Evolutionary conservation across 2,888 invertebrate genomes (phyloP).

Genomic region (Agapetus fuscipes): DNA sequence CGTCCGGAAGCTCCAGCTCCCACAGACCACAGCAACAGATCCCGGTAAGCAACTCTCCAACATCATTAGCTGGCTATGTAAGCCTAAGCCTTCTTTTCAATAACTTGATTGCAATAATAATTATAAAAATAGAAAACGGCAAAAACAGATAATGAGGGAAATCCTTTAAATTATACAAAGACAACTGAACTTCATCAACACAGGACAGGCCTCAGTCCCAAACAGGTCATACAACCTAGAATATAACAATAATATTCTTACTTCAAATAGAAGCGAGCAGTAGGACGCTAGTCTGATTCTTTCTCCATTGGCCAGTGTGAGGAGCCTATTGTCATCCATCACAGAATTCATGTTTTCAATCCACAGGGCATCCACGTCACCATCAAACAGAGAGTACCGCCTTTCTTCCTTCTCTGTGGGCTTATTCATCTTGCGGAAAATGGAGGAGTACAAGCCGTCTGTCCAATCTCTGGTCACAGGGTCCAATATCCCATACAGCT

Average conservation of each 20-base stretch:
- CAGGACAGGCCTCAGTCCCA: too few relatives aligned
- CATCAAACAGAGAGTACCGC: slow-evolving; percentile 83
- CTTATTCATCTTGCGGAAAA: slow-evolving; percentile 84
- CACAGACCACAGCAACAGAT: too few relatives aligned
- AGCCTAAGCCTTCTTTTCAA: too few relatives aligned
- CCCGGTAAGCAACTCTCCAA: too few relatives aligned
- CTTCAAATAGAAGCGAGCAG: slow-evolving; percentile 80
- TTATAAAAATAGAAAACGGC: too few relatives aligned
- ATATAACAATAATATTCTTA: slow-evolving; percentile 25
- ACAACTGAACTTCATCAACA: too few relatives aligned
- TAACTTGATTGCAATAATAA: too few relatives aligned
- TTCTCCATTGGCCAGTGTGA: slow-evolving; percentile 87
- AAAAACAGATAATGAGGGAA: too few relatives aligned
- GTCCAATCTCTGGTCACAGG: slow-evolving; percentile 86
- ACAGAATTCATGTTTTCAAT: slow-evolving; percentile 97
- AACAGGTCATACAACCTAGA: too few relatives aligned
- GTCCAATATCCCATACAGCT: slow-evolving; percentile 82
- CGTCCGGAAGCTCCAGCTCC: too few relatives aligned
- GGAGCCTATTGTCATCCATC: slow-evolving; percentile 88
- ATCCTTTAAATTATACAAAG: too few relatives aligned
- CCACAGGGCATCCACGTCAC: slow-evolving; percentile 91
- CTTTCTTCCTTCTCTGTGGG: slow-evolving; percentile 64
- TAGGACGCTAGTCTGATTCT: slow-evolving; percentile 72
- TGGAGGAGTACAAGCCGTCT: slow-evolving; percentile 82
- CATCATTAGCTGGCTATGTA: too few relatives aligned